Evolutionary conservation across 2,888 invertebrate species (phyloP), one percentile per base, ranked within the genome.

Genomic region (Creontiades dilutus): DNA sequence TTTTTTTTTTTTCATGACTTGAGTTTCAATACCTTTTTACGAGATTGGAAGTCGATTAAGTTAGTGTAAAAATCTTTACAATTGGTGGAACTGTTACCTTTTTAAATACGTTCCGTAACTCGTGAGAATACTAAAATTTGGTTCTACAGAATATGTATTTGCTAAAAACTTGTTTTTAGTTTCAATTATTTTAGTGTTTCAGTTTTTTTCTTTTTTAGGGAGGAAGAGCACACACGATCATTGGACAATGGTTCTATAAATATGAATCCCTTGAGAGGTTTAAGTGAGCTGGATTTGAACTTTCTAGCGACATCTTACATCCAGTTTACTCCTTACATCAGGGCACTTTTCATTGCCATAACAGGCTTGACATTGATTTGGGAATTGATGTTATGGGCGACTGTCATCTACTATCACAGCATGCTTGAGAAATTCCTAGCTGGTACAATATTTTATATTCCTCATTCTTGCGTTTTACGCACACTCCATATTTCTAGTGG

Each of bases 401-500:
- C 99, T 0, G 96, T 98, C 93, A 93, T 99, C 11, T 99, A 99
- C 93, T 99, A 98, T 94, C 99, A 99, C 93, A 96, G 97, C 85
- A 97, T 99, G 96, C 95, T 98, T 46, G 99, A 99, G 93, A 99
- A 99, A 93, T 96, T 99, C 91, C 93, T 97, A 0, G 98, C 97
- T 92, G 97, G 89, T 84, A 37, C 52, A 78, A 23, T 57, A 57
- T 57, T 16, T 57, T 7, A 57, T 52, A 52, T 16, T 14, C 2
- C 52, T 52, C 11, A 52, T 12, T 52, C 52, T 52, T 52, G 52
- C 14, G 11, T 52, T 52, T 52, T 37, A 7, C 7, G 37, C 37
- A 37, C 37, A 4, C 37, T 37, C 37, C 37, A 37, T 37, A 7
- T 37, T 37, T 37, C 37, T 7, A 37, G 7, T 37, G 7, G 37